Evolutionary conservation across 2,113 vertebrate species (phyloP).

Genomic region (Sclerurus mexicanus): DNA sequence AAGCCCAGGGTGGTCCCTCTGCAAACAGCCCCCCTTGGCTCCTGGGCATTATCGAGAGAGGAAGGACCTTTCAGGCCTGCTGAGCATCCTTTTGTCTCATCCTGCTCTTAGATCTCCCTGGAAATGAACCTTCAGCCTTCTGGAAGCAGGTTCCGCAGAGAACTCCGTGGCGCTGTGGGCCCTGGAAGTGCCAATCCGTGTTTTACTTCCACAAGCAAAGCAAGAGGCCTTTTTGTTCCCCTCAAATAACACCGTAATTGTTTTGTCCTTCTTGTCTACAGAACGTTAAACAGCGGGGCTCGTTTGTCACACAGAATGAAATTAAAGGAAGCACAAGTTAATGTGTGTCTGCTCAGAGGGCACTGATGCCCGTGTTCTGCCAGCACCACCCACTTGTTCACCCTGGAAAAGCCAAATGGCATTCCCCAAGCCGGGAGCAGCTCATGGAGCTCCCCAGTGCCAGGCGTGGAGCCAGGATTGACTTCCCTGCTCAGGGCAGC

Average conservation of each 20-base stretch:
- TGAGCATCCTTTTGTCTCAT: not conserved
- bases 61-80: not conserved
- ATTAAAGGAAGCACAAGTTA: not conserved
- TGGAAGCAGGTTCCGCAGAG: not conserved
- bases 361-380: not conserved
- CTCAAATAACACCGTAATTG: not conserved
- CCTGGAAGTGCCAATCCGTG: not conserved
- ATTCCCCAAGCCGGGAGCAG: not conserved
- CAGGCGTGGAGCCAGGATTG: not conserved
- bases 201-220: not conserved
- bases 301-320: not conserved
- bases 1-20: not conserved
- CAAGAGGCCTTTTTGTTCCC: not conserved
- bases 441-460: not conserved
- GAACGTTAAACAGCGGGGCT: slow-evolving; percentile 39
- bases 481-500: not conserved
- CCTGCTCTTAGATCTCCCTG: not conserved
- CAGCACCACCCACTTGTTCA: not conserved
- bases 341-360: not conserved
- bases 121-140: not conserved
- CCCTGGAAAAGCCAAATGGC: not conserved
- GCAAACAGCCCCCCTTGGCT: not conserved
- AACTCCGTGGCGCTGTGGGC: not conserved
- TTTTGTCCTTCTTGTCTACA: slow-evolving; percentile 24
- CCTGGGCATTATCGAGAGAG: not conserved